These are phyloP conservation scores for Nesoenas mayeri DNA, from an alignment of 2,113 vertebrate genomes.

Conservation along the genomic window DNA sequence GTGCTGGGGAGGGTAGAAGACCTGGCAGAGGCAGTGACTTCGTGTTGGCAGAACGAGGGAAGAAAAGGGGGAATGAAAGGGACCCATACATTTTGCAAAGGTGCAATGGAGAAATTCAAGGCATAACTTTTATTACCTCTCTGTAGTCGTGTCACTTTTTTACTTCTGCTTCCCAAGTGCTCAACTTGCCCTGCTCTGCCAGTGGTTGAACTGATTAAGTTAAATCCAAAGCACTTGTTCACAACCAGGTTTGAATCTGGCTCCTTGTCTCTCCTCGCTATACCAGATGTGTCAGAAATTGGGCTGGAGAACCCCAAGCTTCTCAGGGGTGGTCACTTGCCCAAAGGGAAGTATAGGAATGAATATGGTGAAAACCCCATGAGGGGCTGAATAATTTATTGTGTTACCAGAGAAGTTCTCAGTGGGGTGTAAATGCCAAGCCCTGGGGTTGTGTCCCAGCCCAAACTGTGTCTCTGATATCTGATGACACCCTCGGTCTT, in stretches of 20 bases:
- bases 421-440: neutral
- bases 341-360: neutral
- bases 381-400: neutral
- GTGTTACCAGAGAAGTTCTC: accelerated
- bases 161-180: neutral
- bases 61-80: neutral
- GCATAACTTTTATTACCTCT: neutral
- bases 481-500: neutral
- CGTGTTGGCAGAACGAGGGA: accelerated
- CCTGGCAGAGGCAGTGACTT: neutral
- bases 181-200: neutral
- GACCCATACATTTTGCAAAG: neutral
- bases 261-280: neutral
- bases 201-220: neutral
- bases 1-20: accelerated
- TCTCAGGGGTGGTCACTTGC: neutral
- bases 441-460: neutral
- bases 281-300: neutral
- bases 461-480: neutral
- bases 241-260: neutral
- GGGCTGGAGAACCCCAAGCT: neutral
- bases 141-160: neutral
- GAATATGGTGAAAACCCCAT: neutral
- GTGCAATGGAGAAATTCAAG: neutral
- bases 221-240: neutral